Base-by-base conservation (phyloP, 1,140 invertebrate genomes). In the Drosophila bocki region DNA sequence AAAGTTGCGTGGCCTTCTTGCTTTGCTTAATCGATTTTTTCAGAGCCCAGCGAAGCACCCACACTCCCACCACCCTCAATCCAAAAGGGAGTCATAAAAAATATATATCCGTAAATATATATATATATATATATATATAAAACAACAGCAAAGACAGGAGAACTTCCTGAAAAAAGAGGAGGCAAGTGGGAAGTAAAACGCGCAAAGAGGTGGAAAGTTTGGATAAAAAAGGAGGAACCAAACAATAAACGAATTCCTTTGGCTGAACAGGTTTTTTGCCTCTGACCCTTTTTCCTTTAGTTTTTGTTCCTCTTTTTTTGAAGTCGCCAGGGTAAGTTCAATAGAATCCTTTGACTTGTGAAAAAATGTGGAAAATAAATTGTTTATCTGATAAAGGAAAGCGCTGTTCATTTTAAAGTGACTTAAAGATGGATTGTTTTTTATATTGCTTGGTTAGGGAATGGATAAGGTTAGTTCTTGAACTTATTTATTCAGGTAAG, bases 11-110 rank as follows among this genome's bases (percentile, higher is more conserved):
- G 63, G 45, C 63, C 48, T 44, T 65, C 67, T 68, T 44, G 39
- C 35, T 8, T 15, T 19, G 35, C 35, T 26, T 72, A 72, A 76
- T 76, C 71, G 74, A 76, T 76, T 75, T 75, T 72, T 72, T 72
- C 70, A 72, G 69, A 26, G 7, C 29, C 19, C 35, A 59, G 53
- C 51, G 15, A 39, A 50, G 67, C 65, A 44, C 51, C 33, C 17
- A 3, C 68, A 26, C 68, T 26, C 63, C 9, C 51, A 26, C 19
- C 53, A 12, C 22, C 63, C 35, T 29, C 13, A n/a, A 11, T 8
- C 19, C 44, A 19, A 48, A 50, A 71, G 54, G 68, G 70, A 60
- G 41, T 17, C 68, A 59, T 72, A 72, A 51, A 72, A 72, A 72
- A 69, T 65, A 69, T 65, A 61, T 54, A 53, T 56, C 33, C 37